A percentile compares a stretch with the other conserved stretches of the same genome.
These are phyloP conservation scores for Beaufortia kweichowensis DNA, from an alignment of 2,113 vertebrate species.

Conservation along the genomic window DNA sequence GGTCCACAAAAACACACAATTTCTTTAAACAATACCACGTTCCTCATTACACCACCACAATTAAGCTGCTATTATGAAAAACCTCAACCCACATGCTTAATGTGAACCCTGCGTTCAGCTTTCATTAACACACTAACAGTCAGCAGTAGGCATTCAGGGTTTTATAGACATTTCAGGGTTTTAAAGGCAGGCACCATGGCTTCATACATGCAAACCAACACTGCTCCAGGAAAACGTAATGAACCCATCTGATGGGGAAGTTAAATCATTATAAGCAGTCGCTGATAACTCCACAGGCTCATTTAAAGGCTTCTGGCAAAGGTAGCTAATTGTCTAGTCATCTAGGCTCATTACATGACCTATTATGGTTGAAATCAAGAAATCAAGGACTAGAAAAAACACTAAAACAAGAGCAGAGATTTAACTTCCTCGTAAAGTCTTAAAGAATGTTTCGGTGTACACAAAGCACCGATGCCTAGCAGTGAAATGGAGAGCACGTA, in stretches of 20 bases:
- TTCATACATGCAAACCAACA: constrained; percentile 11
- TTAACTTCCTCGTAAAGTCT: neutral
- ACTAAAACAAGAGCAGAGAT: neutral
- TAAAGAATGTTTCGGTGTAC: constrained; percentile 15
- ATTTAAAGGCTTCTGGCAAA: constrained; percentile 40
- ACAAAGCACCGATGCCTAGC: constrained; percentile 63
- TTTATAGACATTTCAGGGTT: constrained; percentile 6
- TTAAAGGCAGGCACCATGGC: neutral
- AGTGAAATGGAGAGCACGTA: constrained; percentile 50
- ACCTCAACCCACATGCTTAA: neutral
- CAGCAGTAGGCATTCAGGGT: neutral
- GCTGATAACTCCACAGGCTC: constrained; percentile 41
- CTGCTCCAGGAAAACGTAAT: constrained; percentile 3
- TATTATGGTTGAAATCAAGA: constrained; percentile 6
- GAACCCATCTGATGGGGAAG: constrained; percentile 34
- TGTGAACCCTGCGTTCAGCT: neutral
- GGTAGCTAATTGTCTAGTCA: constrained; percentile 45
- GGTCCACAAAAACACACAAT: too few species aligned
- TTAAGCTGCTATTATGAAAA: constrained; percentile 26
- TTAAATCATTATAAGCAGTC: constrained; percentile 31
- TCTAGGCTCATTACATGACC: constrained; percentile 12
- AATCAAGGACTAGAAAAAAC: neutral
- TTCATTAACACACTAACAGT: neutral
- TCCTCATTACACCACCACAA: constrained; percentile 13
- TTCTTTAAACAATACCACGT: neutral